These are phyloP conservation scores for Tanypteryx hageni DNA, from an alignment of 2,888 invertebrate genomes.

Conservation along the genomic window DNA sequence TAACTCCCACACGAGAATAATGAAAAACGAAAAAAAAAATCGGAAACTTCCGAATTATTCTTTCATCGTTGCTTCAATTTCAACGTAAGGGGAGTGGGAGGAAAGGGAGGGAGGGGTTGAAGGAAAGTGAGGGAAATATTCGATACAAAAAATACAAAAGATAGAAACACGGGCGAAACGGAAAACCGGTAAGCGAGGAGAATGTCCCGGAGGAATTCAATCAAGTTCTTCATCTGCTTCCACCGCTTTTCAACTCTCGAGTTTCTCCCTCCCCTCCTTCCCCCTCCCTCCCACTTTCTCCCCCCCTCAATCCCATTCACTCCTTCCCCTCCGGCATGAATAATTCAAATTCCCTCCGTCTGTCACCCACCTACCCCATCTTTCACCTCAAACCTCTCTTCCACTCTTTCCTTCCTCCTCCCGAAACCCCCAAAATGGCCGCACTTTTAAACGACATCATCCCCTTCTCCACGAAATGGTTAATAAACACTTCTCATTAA, in stretches of 20 bases:
- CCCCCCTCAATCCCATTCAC: neutral
- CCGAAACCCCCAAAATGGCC: neutral
- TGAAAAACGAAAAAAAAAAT: neutral
- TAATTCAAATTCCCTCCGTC: slow-evolving; percentile 18
- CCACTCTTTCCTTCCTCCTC: neutral
- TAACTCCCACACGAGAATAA: neutral
- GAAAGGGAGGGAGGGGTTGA: neutral
- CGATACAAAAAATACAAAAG: neutral
- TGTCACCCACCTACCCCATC: neutral
- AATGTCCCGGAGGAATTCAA: slow-evolving; percentile 48
- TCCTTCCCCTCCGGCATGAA: slow-evolving; percentile 4
- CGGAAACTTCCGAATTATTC: neutral
- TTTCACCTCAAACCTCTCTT: neutral
- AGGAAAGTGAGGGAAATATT: neutral
- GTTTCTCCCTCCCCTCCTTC: neutral
- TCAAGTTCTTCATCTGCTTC: slow-evolving; percentile 48
- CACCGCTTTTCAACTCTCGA: neutral
- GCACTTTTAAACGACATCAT: neutral
- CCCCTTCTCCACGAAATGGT: neutral
- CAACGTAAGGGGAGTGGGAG: neutral
- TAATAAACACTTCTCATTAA: no score
- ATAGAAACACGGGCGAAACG: neutral
- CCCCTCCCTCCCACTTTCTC: neutral
- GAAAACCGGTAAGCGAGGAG: slow-evolving; percentile 15
- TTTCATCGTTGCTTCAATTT: neutral